phyloP scores from a whole-genome alignment of 2,797 vertebrate species.

The Coccyzus lansbergi region DNA sequence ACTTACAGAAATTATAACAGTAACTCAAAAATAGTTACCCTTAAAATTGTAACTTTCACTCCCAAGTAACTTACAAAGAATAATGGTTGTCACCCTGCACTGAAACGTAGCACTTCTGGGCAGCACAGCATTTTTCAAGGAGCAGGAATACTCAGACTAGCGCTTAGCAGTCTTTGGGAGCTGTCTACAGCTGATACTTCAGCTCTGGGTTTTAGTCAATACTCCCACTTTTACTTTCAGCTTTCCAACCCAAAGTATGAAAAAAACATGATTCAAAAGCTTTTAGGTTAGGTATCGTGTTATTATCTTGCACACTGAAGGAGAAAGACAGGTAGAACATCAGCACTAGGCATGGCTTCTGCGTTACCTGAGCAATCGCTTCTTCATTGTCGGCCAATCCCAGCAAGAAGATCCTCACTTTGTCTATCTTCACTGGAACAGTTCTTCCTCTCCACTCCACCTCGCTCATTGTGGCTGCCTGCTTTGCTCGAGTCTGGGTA shows the following conservation, averaged over 20 bases:
- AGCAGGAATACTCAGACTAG: not conserved
- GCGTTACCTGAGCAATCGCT: constrained; percentile 89
- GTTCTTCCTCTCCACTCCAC: constrained; percentile 94
- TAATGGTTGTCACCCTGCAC: not conserved
- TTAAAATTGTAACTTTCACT: not conserved
- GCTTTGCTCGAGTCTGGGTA: constrained; percentile 95
- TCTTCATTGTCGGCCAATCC: constrained; percentile 94
- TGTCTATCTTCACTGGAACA: constrained; percentile 95
- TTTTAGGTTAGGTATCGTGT: not conserved
- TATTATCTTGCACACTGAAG: not conserved
- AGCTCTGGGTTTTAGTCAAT: not conserved
- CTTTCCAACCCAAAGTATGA: not conserved
- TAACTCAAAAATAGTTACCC: not conserved
- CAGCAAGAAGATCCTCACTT: constrained; percentile 93
- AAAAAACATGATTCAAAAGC: not conserved
- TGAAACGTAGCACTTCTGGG: not conserved
- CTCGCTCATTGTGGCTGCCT: constrained; percentile 97
- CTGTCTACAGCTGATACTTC: not conserved
- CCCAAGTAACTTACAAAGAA: not conserved
- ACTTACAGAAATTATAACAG: not conserved
- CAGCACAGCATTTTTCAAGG: not conserved
- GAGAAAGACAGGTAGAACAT: not conserved
- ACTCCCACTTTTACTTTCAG: not conserved
- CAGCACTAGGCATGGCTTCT: not conserved
- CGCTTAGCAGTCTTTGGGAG: not conserved